Base-by-base conservation (phyloP, 1,140 invertebrate species). In the Lamellibrachia luymesi region DNA sequence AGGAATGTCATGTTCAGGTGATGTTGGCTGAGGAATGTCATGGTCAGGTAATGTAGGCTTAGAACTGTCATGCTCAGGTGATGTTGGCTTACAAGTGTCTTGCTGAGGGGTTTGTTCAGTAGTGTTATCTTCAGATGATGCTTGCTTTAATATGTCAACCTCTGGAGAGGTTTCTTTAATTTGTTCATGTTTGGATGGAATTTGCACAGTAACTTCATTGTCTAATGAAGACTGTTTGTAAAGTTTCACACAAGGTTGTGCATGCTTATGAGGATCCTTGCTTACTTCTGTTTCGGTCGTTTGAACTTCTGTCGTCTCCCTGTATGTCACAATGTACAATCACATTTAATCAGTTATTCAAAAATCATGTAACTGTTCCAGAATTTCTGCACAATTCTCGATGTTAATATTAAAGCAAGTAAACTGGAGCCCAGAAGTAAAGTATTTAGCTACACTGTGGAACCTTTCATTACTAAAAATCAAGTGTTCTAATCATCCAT, bases 51-150 rank as follows among this genome's bases (percentile, higher is more conserved):
- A 80, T 80, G 13, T 80, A 22, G 2, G 64, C 64, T 80, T n/a
- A 91, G 91, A n/a, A n/a, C 13, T 50, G 10, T 91, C 90, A 91
- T 91, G 90, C 90, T 38, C 90, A 91, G 90, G 90, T 91, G 27
- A 38, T 92, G 0, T 52, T 51, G 27, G 8, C 92, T 50, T 10
- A 52, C 6, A 56, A 13, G 6, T 50, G 52, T 92, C 92, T 17
- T 92, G 50, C 92, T 92, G 50, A 56, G 93, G 38, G 93, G 91
- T 93, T 94, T 91, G 91, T 27, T 50, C 49, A 91, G 91, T 51
- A 27, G 49, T 17, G 4, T 8, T n/a, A 51, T 50, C 91, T 91
- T 91, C 91, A 91, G 91, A 91, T 50, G 91, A 91, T 17, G 13
- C 25, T 80, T 17, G 64, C 17, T 80, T 80, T 22, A 80, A 80